Evolutionary conservation across 2,888 invertebrate genomes (phyloP).

Genomic region (Metellina segmentata): DNA sequence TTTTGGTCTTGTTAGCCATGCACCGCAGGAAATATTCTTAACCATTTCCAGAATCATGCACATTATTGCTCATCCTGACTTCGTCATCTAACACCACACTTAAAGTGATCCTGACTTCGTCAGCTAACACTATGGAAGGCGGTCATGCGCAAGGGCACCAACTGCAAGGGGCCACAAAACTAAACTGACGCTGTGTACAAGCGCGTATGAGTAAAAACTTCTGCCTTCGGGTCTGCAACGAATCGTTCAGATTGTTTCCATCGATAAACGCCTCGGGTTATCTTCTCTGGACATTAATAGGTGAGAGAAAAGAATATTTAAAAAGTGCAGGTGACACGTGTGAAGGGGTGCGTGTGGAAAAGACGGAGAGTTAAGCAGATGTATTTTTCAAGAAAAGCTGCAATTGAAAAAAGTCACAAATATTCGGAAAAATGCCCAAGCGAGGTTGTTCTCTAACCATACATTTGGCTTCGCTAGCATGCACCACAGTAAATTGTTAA

Average conservation of each 20-base stretch:
- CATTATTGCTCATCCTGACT: too few relatives aligned
- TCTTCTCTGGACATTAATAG: slow-evolving; percentile 23
- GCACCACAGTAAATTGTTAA: not conserved
- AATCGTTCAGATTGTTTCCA: slow-evolving; percentile 30
- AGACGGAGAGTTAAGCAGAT: slow-evolving; percentile 4
- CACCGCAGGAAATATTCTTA: not conserved
- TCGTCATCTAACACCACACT: too few relatives aligned
- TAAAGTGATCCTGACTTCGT: too few relatives aligned
- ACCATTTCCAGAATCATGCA: too few relatives aligned
- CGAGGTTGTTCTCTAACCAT: not conserved
- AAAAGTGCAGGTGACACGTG: slow-evolving; percentile 6
- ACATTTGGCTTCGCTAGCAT: not conserved
- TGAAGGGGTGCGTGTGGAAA: not conserved
- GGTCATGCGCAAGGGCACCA: too few relatives aligned
- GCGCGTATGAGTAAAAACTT: not conserved
- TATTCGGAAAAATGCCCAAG: not conserved
- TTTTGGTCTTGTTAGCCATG: not conserved
- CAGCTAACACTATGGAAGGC: too few relatives aligned
- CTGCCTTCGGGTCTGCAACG: not conserved
- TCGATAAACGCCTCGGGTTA: slow-evolving; percentile 23
- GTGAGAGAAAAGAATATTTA: slow-evolving; percentile 2
- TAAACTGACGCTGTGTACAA: too few relatives aligned
- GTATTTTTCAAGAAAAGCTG: too few relatives aligned
- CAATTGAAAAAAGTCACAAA: not conserved
- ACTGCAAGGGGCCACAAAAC: too few relatives aligned